Base-by-base conservation (phyloP, 1,140 invertebrate species). In the Drosophila suzukii region DNA sequence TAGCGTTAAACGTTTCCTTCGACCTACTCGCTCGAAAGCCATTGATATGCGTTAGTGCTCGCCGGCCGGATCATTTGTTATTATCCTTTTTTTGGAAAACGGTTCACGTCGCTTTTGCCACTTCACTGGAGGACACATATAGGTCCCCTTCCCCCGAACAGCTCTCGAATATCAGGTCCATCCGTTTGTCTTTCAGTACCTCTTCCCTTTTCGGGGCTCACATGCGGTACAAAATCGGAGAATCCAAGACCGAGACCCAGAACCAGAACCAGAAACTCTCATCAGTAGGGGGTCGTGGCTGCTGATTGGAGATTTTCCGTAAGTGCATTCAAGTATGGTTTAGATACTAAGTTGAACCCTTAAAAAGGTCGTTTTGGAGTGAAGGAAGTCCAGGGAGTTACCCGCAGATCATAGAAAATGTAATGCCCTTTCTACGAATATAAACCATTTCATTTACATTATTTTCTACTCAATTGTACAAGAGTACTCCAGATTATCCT, bases 241-340 rank as follows among this genome's bases (percentile, higher is more conserved):
- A 59, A 59, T 24, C 27, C 27, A 27, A 27, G 27, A 20, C 43
- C 17, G 46, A 58, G 51, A 68, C 4, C 5, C 38, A 12, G 38
- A 41, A 38, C 44, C 34, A 67, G 68, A 62, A 68, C 44, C 10
- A 46, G 53, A 78, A 65, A 41, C 62, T 89, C 83, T 83, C 75
- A 83, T 76, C 83, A 78, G 83, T 89, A 89, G 83, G 83, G 83
- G 83, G 83, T 89, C 79, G 58, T 53, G 60, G 74, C 51, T 66
- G 79, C 79, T 86, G 83, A 86, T 88, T 86, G 79, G 67, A 88
- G 63, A 75, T 86, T 70, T 89, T 83, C 62, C 71, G 71, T 89
- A 89, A 88, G 83, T 89, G 80, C 83, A 86, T 82, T 89, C 62
- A 85, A 83, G 77, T 81, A 46, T 20, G 43, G 17, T 46, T 46